Evolutionary conservation across 2,797 vertebrate species (phyloP).

Genomic region (Erethizon dorsatum): DNA sequence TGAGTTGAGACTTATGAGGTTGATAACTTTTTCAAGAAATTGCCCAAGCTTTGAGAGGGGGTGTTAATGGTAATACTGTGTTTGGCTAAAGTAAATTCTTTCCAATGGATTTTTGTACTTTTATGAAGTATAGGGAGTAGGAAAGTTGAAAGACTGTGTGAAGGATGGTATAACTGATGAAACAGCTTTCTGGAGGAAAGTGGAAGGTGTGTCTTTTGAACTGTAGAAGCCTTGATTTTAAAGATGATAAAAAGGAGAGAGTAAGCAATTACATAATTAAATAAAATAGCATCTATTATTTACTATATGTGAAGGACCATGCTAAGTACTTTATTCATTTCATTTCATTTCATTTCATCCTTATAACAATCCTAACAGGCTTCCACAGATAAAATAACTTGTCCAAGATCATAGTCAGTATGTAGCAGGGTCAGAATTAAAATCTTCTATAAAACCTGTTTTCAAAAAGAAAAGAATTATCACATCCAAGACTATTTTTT

Average conservation of each 20-base stretch:
- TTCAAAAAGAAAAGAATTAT: conserved; percentile 52
- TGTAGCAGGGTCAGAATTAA: conserved; percentile 60
- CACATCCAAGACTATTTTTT: conserved; percentile 54
- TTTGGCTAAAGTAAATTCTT: conserved; percentile 19
- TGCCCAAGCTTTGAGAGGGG: not conserved
- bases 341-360: conserved; percentile 58
- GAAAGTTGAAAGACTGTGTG: conserved; percentile 23
- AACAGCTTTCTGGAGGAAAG: conserved; percentile 18
- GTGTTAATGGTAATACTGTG: not conserved
- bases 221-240: not conserved
- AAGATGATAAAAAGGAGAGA: conserved; percentile 21
- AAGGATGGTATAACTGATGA: not conserved
- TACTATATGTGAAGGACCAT: conserved; percentile 41
- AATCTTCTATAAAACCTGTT: conserved; percentile 14
- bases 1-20: not conserved
- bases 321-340: conserved; percentile 8
- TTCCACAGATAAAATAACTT: conserved; percentile 60
- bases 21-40: not conserved
- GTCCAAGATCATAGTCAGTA: conserved; percentile 27
- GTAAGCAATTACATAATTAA: conserved; percentile 49
- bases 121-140: not conserved
- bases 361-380: not conserved
- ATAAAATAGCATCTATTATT: conserved; percentile 41
- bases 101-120: conserved; percentile 25
- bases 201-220: conserved; percentile 31